A percentile compares a stretch with the other conserved stretches of the same genome.
These are phyloP conservation scores for Calvadosia cruxmelitensis DNA, from an alignment of 30 jellyfish, hydroid and myxozoan genomes.

Conservation along the genomic window DNA sequence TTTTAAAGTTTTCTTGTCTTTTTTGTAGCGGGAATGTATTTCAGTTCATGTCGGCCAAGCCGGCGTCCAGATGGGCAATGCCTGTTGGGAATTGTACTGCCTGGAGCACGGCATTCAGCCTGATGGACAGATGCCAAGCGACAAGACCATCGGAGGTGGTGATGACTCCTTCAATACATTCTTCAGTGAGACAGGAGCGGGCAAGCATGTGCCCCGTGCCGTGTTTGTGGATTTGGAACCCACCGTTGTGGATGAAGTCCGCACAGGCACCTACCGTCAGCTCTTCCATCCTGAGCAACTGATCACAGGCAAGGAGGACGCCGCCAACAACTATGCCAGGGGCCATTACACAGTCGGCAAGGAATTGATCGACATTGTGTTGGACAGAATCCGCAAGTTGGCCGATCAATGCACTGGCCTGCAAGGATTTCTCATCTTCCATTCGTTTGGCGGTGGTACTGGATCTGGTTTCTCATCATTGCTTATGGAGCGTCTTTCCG, in stretches of 20 bases:
- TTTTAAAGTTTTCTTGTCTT: background rate
- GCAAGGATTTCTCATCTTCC: conserved; percentile 15
- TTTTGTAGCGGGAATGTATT: conserved; percentile 77
- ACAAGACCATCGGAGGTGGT: conserved; percentile 10
- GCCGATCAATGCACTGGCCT: conserved; percentile 16
- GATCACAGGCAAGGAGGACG: conserved; percentile 27
- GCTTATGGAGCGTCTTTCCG: conserved; percentile 18
- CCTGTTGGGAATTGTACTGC: too few relatives aligned
- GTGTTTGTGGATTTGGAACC: conserved; percentile 17
- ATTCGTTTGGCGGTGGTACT: too few relatives aligned
- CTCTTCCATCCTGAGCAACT: conserved; percentile 30
- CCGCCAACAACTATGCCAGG: conserved; percentile 27
- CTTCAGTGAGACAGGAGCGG: conserved; percentile 20
- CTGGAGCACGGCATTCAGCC: too few relatives aligned
- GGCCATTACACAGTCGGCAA: conserved; percentile 28
- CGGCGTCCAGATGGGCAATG: conserved; percentile 20
- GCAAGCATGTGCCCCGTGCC: conserved; percentile 16
- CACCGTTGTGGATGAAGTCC: conserved; percentile 11
- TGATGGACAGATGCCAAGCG: conserved; percentile 21
- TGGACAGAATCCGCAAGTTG: conserved; percentile 20
- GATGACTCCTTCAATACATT: conserved; percentile 14
- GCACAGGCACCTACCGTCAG: conserved; percentile 17
- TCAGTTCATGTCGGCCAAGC: conserved; percentile 95
- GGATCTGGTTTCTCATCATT: conserved; percentile 22
- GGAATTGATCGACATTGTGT: conserved; percentile 11